phyloP scores from a whole-genome alignment of 53 echinoderm and acorn worm species.

The Temnopleurus reevesii region DNA sequence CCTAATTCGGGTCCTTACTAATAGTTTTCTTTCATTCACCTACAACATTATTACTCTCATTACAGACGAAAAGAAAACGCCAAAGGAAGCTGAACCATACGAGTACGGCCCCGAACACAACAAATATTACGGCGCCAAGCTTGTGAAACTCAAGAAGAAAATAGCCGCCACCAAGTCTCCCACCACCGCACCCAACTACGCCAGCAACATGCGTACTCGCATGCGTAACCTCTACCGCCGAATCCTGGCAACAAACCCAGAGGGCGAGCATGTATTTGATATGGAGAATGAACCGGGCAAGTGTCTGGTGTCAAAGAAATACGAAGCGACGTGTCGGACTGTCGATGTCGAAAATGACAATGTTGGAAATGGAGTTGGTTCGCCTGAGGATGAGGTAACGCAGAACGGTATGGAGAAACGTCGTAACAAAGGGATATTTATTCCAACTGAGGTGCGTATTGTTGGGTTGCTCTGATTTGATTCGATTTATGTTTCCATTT shows the following conservation, averaged over 20 bases:
- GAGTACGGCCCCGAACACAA: constrained; percentile 51
- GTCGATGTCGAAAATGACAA: not conserved
- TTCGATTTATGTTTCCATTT: too few relatives aligned
- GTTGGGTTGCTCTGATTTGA: too few relatives aligned
- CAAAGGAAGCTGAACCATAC: not conserved
- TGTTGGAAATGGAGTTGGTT: not conserved
- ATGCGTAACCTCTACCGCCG: constrained; percentile 85
- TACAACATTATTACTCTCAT: not conserved
- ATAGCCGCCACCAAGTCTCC: not conserved
- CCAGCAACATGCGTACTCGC: constrained; percentile 56
- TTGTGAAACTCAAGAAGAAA: constrained; percentile 27
- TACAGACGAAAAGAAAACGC: not conserved
- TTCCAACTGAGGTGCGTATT: not conserved
- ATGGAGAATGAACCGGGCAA: constrained; percentile 65
- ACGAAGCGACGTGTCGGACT: not conserved
- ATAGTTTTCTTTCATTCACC: too few relatives aligned
- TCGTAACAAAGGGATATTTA: not conserved
- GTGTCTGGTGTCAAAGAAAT: constrained; percentile 15
- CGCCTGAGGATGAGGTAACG: not conserved
- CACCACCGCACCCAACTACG: constrained; percentile 25
- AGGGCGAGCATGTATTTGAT: constrained; percentile 70
- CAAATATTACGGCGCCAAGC: constrained; percentile 50
- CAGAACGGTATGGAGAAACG: not conserved
- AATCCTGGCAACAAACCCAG: constrained; percentile 65
- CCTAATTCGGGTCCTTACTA: too few relatives aligned